These are phyloP conservation scores for Fragum fragum DNA, from an alignment of 2,888 invertebrate genomes.

Conservation along the genomic window DNA sequence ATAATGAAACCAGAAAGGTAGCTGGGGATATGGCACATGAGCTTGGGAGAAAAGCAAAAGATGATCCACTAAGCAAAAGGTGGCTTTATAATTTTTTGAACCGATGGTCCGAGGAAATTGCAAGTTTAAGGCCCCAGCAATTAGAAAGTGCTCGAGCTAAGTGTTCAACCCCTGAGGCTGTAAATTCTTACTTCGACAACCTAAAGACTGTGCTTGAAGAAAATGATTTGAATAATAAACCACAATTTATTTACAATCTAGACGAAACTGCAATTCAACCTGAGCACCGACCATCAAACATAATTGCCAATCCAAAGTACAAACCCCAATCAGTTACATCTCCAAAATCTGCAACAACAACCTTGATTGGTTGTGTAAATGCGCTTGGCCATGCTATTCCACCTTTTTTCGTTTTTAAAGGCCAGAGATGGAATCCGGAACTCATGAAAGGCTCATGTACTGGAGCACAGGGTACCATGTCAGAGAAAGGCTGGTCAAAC, in stretches of 20 bases:
- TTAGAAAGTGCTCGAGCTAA: constrained; percentile 16
- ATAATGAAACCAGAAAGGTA: background rate
- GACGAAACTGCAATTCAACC: constrained; percentile 47
- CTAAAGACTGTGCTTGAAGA: constrained; percentile 34
- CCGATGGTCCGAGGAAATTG: constrained; percentile 19
- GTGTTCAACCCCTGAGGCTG: constrained; percentile 10
- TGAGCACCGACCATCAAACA: constrained; percentile 36
- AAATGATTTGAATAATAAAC: constrained; percentile 32
- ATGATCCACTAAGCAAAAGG: constrained; percentile 22
- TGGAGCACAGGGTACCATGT: constrained; percentile 28
- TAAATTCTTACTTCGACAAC: constrained; percentile 5
- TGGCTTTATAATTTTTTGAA: constrained; percentile 23
- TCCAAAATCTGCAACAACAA: constrained; percentile 39
- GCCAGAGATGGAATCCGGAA: constrained; percentile 31
- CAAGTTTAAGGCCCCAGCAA: constrained; percentile 16
- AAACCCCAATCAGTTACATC: constrained; percentile 42
- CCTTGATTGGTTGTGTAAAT: constrained; percentile 48
- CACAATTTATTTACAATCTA: constrained; percentile 38
- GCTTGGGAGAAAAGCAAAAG: constrained; percentile 1
- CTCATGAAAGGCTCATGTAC: constrained; percentile 34
- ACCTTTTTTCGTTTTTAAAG: constrained; percentile 50
- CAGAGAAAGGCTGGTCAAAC: constrained; percentile 43
- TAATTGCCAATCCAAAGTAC: constrained; percentile 12
- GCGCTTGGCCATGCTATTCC: constrained; percentile 35
- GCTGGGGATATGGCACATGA: constrained; percentile 21